Conservation (phyloP, 1,140 invertebrate genomes). For the Drosophila ogumai region DNA sequence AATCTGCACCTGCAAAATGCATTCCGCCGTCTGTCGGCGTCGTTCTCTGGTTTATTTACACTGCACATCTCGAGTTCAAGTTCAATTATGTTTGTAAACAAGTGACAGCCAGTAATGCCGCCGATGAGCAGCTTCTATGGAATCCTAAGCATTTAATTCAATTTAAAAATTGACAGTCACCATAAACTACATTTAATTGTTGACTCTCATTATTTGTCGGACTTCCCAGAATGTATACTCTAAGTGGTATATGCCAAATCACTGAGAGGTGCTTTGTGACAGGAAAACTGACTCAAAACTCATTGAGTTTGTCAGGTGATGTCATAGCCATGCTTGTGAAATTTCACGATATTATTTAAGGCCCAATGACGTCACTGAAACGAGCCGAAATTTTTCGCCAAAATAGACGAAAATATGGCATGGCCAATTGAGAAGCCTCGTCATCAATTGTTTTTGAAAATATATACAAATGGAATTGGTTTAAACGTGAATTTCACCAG, state of each 20-base stretch:
- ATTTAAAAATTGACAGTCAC: constrained; percentile 17
- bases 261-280: constrained; percentile 20
- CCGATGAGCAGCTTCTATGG: constrained; percentile 14
- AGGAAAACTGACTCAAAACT: constrained; percentile 28
- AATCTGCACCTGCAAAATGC: constrained; percentile 73
- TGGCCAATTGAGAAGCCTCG: constrained; percentile 5
- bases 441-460: constrained; percentile 9
- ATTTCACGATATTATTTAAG: constrained; percentile 12
- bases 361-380: constrained; percentile 23
- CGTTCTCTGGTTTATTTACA: constrained; percentile 24
- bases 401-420: constrained; percentile 35
- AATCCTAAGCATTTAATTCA: constrained; percentile 25
- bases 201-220: constrained; percentile 17
- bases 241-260: neutral
- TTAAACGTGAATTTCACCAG: neutral
- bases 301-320: constrained; percentile 13
- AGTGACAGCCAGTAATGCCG: constrained; percentile 1
- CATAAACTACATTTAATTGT: constrained; percentile 34
- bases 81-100: constrained; percentile 20
- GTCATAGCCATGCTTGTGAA: constrained; percentile 23
- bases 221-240: constrained; percentile 18
- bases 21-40: constrained; percentile 16
- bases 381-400: neutral
- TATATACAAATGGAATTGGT: neutral
- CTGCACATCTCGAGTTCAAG: constrained; percentile 44